These are phyloP conservation scores for Corvus hawaiiensis DNA, from an alignment of 2,113 vertebrate genomes.

Conservation along the genomic window DNA sequence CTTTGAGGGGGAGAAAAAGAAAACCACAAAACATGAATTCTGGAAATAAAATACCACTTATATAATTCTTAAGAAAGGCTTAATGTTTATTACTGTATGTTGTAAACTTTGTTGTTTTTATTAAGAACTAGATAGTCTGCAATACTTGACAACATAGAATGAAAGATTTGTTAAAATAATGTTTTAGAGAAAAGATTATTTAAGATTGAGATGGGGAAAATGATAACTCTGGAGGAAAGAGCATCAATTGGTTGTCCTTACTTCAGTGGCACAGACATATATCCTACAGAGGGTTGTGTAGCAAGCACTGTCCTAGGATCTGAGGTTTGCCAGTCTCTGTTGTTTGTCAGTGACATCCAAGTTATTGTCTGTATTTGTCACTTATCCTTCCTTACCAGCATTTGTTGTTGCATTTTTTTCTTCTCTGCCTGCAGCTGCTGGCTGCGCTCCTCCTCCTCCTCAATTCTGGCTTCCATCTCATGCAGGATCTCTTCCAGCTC, in stretches of 20 bases:
- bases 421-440: conserved; percentile 82
- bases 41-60: not conserved
- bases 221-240: not conserved
- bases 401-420: conserved; percentile 91
- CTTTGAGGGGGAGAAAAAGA: conserved; percentile 51
- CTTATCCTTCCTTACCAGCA: conserved; percentile 75
- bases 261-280: not conserved
- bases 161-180: not conserved
- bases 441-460: conserved; percentile 89
- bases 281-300: not conserved
- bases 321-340: not conserved
- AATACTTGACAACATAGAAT: not conserved
- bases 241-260: not conserved
- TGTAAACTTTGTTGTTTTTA: not conserved
- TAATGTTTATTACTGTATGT: not conserved
- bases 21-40: not conserved
- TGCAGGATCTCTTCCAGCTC: conserved; percentile 94
- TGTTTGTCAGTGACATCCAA: not conserved
- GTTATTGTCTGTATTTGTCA: not conserved
- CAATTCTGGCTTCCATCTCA: conserved; percentile 91
- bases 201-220: not conserved
- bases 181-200: not conserved
- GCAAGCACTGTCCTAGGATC: not conserved
- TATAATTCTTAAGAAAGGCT: not conserved
- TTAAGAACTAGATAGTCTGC: not conserved